Conservation (phyloP, 1,140 invertebrate genomes). For the Drosophila burlai region DNA sequence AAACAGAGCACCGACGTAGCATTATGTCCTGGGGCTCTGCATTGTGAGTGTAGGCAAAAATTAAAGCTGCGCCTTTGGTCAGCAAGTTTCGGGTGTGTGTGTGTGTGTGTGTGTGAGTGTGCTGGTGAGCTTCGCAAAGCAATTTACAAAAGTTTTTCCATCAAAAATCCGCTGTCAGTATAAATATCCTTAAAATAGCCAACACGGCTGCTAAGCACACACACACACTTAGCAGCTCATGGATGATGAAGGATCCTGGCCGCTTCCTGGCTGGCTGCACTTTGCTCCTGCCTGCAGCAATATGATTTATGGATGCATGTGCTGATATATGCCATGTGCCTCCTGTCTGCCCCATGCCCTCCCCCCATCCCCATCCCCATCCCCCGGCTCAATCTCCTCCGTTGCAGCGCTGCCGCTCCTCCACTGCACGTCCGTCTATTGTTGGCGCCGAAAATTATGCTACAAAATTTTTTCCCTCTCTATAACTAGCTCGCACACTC, state of each 20-base stretch:
- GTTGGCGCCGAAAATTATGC: conserved; percentile 81
- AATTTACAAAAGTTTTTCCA: conserved; percentile 85
- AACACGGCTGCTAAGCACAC: conserved; percentile 65
- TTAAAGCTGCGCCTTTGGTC: conserved; percentile 59
- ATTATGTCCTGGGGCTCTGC: conserved; percentile 31
- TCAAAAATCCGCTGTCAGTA: conserved; percentile 85
- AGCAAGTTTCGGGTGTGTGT: conserved; percentile 15
- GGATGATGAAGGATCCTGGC: conserved; percentile 58
- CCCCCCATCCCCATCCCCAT: not conserved
- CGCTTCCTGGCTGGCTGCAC: conserved; percentile 75
- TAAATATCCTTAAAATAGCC: conserved; percentile 85
- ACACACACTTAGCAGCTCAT: conserved; percentile 31
- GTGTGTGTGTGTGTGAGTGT: conserved; percentile 29
- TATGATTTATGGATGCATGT: conserved; percentile 85
- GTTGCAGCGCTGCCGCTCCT: conserved; percentile 9
- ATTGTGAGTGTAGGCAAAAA: conserved; percentile 38
- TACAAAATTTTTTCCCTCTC: conserved; percentile 77
- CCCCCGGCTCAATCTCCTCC: not conserved
- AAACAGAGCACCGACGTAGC: conserved; percentile 42
- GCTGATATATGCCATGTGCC: conserved; percentile 78
- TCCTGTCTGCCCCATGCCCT: conserved; percentile 41
- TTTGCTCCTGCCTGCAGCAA: conserved; percentile 70
- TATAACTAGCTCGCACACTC: conserved; percentile 27
- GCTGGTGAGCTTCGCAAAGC: conserved; percentile 62
- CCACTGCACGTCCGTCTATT: conserved; percentile 60